A percentile compares a stretch with the other conserved stretches of the same genome.
These are phyloP conservation scores for Lucifuga dentata DNA, from an alignment of 2,113 vertebrate species.

Conservation along the genomic window DNA sequence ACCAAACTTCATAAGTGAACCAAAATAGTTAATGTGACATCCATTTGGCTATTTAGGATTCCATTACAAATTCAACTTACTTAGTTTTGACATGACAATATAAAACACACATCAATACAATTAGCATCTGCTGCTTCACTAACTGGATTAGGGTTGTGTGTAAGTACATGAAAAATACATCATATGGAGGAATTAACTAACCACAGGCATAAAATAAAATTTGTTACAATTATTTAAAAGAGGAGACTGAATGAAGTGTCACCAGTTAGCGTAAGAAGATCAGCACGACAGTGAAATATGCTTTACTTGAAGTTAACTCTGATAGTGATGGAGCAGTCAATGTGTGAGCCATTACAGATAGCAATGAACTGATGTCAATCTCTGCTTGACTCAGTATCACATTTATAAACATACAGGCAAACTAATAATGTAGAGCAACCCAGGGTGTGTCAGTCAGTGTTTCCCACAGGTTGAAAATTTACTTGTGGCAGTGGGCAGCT, in stretches of 20 bases:
- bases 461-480: too few relatives aligned
- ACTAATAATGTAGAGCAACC: not conserved
- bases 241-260: not conserved
- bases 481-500: too few relatives aligned
- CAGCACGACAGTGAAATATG: not conserved
- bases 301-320: too few relatives aligned
- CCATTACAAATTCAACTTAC: not conserved
- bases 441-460: too few relatives aligned
- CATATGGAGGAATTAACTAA: not conserved
- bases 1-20: not conserved
- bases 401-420: constrained; percentile 5
- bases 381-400: constrained; percentile 4
- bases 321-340: not conserved
- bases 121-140: not conserved
- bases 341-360: not conserved
- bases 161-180: not conserved
- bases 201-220: too few relatives aligned
- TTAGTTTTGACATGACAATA: constrained; percentile 15
- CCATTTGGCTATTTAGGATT: not conserved
- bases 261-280: constrained; percentile 4
- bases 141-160: not conserved
- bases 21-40: not conserved
- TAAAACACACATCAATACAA: not conserved
- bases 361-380: not conserved
- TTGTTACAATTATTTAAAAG: constrained; percentile 7